Conservation (phyloP, 1,140 invertebrate species). For the Ceratoteleas bidentatus region DNA sequence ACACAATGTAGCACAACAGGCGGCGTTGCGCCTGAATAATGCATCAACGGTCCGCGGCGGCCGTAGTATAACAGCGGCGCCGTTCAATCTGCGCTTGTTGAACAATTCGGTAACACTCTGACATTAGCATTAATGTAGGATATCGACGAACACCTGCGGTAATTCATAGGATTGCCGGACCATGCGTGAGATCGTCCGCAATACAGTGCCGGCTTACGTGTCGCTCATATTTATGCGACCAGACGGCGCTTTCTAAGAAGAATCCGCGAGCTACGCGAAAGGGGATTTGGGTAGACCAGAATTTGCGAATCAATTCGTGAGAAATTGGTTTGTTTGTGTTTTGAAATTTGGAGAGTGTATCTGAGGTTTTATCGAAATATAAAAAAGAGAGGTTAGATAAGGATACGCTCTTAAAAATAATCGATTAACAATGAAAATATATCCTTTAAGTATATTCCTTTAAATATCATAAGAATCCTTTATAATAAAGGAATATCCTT, state of each 20-base stretch:
- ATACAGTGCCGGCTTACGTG: slow-evolving; percentile 53
- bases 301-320: no score
- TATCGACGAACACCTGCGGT: slow-evolving; percentile 76
- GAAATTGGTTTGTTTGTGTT: no score
- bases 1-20: slow-evolving; percentile 72
- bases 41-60: slow-evolving; percentile 74
- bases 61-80: slow-evolving; percentile 69
- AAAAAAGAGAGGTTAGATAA: no score
- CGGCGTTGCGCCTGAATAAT: slow-evolving; percentile 78
- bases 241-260: slow-evolving; percentile 23
- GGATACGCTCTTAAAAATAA: no score
- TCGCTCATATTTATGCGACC: slow-evolving; percentile 60
- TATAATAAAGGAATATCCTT: no score
- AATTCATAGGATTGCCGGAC: slow-evolving; percentile 76
- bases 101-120: slow-evolving; percentile 78
- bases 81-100: slow-evolving; percentile 77
- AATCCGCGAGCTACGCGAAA: slow-evolving; percentile 16
- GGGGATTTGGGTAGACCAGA: no score
- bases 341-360: no score
- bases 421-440: no score
- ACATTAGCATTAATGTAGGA: slow-evolving; percentile 78
- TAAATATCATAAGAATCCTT: no score
- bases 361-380: no score
- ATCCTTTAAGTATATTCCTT: no score
- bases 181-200: slow-evolving; percentile 61